phyloP scores from a whole-genome alignment of 2,888 invertebrate species.

The Vesta saturnalis region DNA sequence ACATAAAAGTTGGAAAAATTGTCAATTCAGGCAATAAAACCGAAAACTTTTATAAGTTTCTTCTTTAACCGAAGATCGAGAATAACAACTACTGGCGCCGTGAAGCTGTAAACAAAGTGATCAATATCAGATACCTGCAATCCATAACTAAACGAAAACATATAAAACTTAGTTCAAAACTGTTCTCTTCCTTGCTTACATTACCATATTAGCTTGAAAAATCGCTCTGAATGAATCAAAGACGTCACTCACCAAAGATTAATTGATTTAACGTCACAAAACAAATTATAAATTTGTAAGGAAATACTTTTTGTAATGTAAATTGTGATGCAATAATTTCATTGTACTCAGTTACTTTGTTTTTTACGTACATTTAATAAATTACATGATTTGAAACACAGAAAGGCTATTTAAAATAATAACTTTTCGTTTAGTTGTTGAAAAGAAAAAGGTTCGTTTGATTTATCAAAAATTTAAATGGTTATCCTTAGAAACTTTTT shows the following conservation, averaged over 20 bases:
- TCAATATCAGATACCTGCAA: slow-evolving; percentile 56
- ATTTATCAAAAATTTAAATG: no score
- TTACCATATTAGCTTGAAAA: slow-evolving; percentile 25
- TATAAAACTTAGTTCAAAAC: slow-evolving; percentile 46
- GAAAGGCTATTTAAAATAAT: no score
- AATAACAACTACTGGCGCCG: slow-evolving; percentile 50
- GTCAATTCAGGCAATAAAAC: slow-evolving; percentile 32
- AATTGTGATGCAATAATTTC: no score
- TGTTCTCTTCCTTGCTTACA: slow-evolving; percentile 18
- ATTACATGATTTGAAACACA: no score
- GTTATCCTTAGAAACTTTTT: no score
- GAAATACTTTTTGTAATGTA: no score
- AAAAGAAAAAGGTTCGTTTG: no score
- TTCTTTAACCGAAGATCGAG: slow-evolving; percentile 33
- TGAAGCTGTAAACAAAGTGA: slow-evolving; percentile 53
- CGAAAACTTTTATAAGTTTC: slow-evolving; percentile 31
- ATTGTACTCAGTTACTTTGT: no score
- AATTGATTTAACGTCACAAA: no score
- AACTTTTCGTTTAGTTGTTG: no score
- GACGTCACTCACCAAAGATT: background rate
- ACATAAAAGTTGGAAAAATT: slow-evolving; percentile 30
- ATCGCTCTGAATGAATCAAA: background rate
- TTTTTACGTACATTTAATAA: no score
- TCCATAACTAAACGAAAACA: slow-evolving; percentile 54
- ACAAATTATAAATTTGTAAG: no score